phyloP scores from a whole-genome alignment of 2,888 invertebrate genomes.

The Crossocerus cetratus region DNA sequence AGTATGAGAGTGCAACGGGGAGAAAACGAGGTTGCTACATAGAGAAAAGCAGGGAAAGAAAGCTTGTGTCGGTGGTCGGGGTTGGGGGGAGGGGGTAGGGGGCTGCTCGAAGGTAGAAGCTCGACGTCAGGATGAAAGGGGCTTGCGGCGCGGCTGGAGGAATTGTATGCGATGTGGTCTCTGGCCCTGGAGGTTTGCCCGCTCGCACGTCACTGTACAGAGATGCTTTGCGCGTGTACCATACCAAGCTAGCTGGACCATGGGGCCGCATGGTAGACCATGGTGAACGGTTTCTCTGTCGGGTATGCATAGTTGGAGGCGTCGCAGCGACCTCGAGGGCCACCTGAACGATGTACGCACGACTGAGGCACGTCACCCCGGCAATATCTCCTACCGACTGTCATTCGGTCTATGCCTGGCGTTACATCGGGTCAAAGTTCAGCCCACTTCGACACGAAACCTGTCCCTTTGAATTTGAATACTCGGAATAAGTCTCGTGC shows the following conservation, averaged over 20 bases:
- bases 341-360: constrained; percentile 5
- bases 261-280: constrained; percentile 26
- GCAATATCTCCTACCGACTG: background rate
- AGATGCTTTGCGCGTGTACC: constrained; percentile 54
- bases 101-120: constrained; percentile 32
- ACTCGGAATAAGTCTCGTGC: background rate
- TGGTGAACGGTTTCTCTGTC: constrained; percentile 37
- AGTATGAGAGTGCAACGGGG: background rate
- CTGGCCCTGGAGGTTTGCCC: constrained; percentile 58
- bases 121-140: constrained; percentile 41
- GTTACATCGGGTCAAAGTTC: background rate
- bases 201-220: constrained; percentile 37
- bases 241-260: constrained; percentile 40
- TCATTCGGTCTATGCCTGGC: background rate
- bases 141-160: constrained; percentile 28
- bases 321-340: constrained; percentile 31
- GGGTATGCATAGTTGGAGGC: constrained; percentile 44
- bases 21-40: background rate
- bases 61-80: background rate
- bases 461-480: background rate
- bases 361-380: constrained; percentile 6
- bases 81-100: constrained; percentile 1
- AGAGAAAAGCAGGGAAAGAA: constrained; percentile 8
- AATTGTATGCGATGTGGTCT: constrained; percentile 65
- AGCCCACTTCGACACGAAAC: background rate